Evolutionary conservation across 2,888 invertebrate species (phyloP).

Genomic region (Lycia hirtaria): DNA sequence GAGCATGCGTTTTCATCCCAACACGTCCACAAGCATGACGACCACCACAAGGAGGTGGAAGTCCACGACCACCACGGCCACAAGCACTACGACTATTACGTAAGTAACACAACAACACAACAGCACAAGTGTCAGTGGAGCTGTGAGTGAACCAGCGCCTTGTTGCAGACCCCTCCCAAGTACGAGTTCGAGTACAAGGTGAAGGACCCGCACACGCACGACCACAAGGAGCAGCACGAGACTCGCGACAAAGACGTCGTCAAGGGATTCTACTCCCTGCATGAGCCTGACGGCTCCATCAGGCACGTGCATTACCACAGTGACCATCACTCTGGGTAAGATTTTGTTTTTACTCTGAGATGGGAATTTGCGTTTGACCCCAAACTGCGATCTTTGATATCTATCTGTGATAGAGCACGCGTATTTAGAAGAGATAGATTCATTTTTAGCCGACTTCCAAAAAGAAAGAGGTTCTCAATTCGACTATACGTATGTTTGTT

Average conservation of each 20-base stretch:
- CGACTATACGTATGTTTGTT: too few species aligned
- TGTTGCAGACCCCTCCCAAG: conserved; percentile 52
- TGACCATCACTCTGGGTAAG: conserved; percentile 58
- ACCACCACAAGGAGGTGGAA: conserved; percentile 44
- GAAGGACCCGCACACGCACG: conserved; percentile 72
- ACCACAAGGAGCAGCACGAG: conserved; percentile 72
- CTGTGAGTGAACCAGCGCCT: neutral
- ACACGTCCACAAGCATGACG: conserved; percentile 50
- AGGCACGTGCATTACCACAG: conserved; percentile 53
- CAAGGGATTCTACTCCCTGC: conserved; percentile 80
- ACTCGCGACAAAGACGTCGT: conserved; percentile 82
- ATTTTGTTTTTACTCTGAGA: neutral
- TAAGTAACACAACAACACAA: conserved; percentile 28
- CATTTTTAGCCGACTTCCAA: too few species aligned
- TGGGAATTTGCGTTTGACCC: too few species aligned
- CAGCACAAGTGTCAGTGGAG: neutral
- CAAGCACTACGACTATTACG: conserved; percentile 45
- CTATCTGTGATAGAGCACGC: too few species aligned
- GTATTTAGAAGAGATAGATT: too few species aligned
- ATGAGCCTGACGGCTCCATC: conserved; percentile 78
- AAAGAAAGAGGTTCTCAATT: too few species aligned
- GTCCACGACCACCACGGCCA: conserved; percentile 37
- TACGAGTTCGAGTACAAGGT: conserved; percentile 72
- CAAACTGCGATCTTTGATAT: too few species aligned
- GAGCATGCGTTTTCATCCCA: conserved; percentile 51